Evolutionary conservation across 2,113 vertebrate species (phyloP).

Genomic region (Podiceps cristatus): DNA sequence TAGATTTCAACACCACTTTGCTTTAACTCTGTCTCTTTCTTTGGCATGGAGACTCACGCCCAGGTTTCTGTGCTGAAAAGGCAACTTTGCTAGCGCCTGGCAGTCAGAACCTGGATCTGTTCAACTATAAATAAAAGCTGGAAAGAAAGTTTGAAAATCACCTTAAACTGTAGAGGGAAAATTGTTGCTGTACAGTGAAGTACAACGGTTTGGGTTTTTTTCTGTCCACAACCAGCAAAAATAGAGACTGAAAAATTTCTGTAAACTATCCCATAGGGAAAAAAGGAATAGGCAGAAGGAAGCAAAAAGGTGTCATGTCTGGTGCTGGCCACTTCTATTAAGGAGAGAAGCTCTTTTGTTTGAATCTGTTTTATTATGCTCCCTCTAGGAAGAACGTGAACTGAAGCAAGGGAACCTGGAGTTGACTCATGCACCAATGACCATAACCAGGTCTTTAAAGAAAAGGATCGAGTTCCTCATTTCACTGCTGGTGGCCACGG

Average conservation of each 20-base stretch:
- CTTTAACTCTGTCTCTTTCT: not conserved
- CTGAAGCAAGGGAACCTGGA: not conserved
- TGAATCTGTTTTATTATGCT: not conserved
- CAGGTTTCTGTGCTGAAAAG: not conserved
- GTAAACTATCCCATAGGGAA: not conserved
- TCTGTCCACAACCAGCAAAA: not conserved
- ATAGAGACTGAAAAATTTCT: not conserved
- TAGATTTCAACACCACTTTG: not conserved
- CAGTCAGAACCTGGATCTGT: not conserved
- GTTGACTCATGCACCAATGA: not conserved
- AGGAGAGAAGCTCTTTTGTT: not conserved
- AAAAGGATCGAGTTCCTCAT: not conserved
- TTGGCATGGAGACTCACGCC: not conserved
- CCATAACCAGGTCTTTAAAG: not conserved
- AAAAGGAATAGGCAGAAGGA: not conserved
- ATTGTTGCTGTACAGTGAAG: not conserved
- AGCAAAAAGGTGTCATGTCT: accelerated
- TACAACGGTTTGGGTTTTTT: accelerated
- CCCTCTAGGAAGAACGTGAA: not conserved
- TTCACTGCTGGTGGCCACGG: not conserved
- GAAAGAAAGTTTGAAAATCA: not conserved
- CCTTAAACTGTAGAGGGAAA: not conserved
- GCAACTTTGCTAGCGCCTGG: not conserved
- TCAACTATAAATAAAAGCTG: not conserved
- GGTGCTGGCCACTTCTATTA: not conserved